Conservation (phyloP, 2,113 vertebrate genomes). For the Lampris incognitus region DNA sequence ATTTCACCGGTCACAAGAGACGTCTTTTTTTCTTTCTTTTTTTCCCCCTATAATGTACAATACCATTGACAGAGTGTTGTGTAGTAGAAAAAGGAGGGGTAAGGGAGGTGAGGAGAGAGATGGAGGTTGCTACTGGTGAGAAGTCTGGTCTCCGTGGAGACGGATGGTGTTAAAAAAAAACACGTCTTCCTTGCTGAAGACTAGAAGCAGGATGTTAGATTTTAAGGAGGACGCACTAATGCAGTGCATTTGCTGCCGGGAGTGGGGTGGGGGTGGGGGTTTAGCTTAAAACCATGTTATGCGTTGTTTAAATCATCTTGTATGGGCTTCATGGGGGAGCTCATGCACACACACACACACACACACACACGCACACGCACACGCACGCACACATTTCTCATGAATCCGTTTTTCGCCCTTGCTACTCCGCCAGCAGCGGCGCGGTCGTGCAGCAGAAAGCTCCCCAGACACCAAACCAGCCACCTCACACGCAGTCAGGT, state of each 20-base stretch:
- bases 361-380: not conserved
- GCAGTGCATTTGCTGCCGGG: conserved; percentile 69
- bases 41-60: conserved; percentile 58
- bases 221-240: conserved; percentile 34
- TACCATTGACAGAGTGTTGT: conserved; percentile 59
- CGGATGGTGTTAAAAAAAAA: conserved; percentile 75
- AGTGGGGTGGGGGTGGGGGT: not conserved
- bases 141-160: conserved; percentile 79
- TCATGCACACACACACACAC: conserved; percentile 8
- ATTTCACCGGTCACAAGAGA: conserved; percentile 45
- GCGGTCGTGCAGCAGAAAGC: conserved; percentile 12
- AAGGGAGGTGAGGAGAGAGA: conserved; percentile 26
- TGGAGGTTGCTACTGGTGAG: conserved; percentile 63
- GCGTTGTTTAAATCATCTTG: conserved; percentile 59
- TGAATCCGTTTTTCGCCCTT: not conserved
- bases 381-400: not conserved
- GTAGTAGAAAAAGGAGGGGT: conserved; percentile 53
- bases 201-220: conserved; percentile 59
- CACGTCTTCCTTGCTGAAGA: conserved; percentile 73
- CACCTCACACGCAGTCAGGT: conserved; percentile 34
- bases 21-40: not conserved
- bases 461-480: conserved; percentile 28
- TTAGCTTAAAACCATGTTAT: conserved; percentile 41
- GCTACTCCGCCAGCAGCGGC: conserved; percentile 9
- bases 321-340: conserved; percentile 54